Evolutionary conservation across 92 coral and sea anemone species (phyloP), one percentile per base, ranked within the genome.

Genomic region (Paragorgia papillata): DNA sequence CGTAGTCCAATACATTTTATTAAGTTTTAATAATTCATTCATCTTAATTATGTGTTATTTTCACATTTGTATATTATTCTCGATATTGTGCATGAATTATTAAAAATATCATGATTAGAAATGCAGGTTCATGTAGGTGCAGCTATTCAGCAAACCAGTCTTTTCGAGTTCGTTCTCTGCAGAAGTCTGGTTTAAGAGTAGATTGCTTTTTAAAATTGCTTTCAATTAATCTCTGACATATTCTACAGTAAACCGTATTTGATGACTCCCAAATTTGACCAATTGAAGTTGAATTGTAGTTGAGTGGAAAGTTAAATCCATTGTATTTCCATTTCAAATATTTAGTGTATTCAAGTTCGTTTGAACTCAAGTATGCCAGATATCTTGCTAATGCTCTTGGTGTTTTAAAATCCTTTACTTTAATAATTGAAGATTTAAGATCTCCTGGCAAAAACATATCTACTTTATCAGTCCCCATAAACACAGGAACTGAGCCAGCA

Each of bases 401-500:
- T 17, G 69, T 68, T 73, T 69, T 78, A 58, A 78, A 84, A 54
- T 84, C 84, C 10, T 76, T 79, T 33, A 84, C 84, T 77, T 84
- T 84, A 51, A 84, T 84, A 39, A 84, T 57, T 15, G 87, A 77
- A 22, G 61, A n/a, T 7, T 77, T 83, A 9, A 83, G 83, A 25
- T 69, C 69, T 9, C 88, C 88, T 30, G 71, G 83, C 4, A 84
- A 71, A n/a, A 84, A 55, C 66, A 39, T 62, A 17, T 78, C 88
- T 15, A 78, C 67, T 51, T 77, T 84, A 27, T 84, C 76, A 39
- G 84, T 79, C 24, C 80, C 87, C 83, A 83, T 83, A 19, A 43
- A 77, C 20, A 83, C 79, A 3, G 83, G 87, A 26, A 83, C 83
- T 21, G 87, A 83, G 39, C 87, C 87, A 25, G 83, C 80, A 5